Conservation (phyloP, 1,140 invertebrate species). For the Drosophila bifasciata region DNA sequence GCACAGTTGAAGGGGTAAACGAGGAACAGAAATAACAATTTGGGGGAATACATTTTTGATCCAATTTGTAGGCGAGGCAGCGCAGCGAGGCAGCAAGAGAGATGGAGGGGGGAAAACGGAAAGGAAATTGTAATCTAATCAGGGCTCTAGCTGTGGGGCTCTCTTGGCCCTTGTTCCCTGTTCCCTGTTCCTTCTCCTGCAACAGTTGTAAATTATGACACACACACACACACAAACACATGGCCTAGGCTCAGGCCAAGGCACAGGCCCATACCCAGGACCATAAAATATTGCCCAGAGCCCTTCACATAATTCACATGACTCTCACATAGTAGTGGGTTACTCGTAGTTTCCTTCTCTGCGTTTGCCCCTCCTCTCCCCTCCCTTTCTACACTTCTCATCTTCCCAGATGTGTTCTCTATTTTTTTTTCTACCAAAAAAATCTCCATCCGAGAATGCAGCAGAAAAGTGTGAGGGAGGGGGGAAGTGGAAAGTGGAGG, state of each 20-base stretch:
- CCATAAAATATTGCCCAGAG: constrained; percentile 54
- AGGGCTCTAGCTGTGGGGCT: constrained; percentile 3
- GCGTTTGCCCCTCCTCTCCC: too few relatives aligned
- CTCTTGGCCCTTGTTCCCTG: constrained; percentile 22
- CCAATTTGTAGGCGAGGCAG: background rate
- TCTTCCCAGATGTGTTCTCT: too few relatives aligned
- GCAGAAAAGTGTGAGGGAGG: background rate
- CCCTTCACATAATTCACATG: constrained; percentile 54
- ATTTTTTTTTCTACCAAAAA: background rate
- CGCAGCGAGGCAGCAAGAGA: background rate
- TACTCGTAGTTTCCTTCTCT: constrained; percentile 35
- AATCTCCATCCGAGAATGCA: background rate
- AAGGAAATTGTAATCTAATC: constrained; percentile 49
- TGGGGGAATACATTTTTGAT: constrained; percentile 26
- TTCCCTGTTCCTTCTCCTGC: background rate
- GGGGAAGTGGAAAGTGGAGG: background rate
- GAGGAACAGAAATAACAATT: background rate
- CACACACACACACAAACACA: background rate
- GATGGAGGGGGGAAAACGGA: constrained; percentile 2
- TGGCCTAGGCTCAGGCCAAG: background rate
- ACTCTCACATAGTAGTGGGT: constrained; percentile 37
- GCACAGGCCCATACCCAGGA: constrained; percentile 6
- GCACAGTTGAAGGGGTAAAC: background rate
- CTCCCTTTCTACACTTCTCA: background rate
- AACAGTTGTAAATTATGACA: constrained; percentile 62